Evolutionary conservation across 1,140 invertebrate species (phyloP), one percentile per base, ranked within the genome.

Genomic region (Meloidogyne hapla): DNA sequence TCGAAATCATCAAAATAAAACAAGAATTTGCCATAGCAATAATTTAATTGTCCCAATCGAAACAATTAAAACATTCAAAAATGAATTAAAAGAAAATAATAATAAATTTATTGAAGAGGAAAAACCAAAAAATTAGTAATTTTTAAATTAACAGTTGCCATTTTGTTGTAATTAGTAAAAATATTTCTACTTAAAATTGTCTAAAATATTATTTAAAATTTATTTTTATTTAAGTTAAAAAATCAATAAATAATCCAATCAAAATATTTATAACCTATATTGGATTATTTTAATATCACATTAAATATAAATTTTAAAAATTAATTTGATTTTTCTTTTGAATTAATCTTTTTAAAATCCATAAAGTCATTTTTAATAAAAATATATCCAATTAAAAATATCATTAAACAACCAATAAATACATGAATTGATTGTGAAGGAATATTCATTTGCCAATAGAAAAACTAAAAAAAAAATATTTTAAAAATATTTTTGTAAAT

Each of bases 1-100:
- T 40, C 28, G 67, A 25, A 25, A 69, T 23, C 67, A 33, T 13
- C 26, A 25, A 23, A 25, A 15, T 25, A 56, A 9, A 69, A 56
- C 68, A 69, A 45, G 69, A n/a, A 70, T 70, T 28, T 70, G 69
- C 38, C 69, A 70, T 42, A 61, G 69, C 38, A 70, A 8, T 61
- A 70, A 70, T 70, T 70, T 70, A 61, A 61, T 70, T 15, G 69
- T 28, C 25, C 69, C 69, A n/a, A 45, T 70, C 18, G 68, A 23
- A 25, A 70, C 40, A 21, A 26, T 28, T 21, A 70, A 70, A 70
- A 69, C 67, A 18, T 25, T 23, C 23, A 48, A 25, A 18, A 18
- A 8, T 6, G 3, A 56, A 56, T n/a, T 6, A n/a, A 21, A n/a
- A 6, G 48, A 56, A 56, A 56, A 56, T 21, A 13, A 21, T 18